phyloP scores from a whole-genome alignment of 2,797 vertebrate genomes.

The Linurgus olivaceus region DNA sequence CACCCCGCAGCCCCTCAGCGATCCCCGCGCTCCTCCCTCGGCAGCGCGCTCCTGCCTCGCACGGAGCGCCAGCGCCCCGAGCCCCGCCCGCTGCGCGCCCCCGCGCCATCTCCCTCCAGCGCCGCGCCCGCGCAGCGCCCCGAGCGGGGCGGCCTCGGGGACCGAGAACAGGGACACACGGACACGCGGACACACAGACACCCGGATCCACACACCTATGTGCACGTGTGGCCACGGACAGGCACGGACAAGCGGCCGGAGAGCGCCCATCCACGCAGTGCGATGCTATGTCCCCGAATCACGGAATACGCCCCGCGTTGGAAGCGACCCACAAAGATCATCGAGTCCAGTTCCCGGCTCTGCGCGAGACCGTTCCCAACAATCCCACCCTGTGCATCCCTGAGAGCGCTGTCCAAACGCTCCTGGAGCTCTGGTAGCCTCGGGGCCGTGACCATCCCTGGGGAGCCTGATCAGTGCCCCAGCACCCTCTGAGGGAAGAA shows the following conservation, averaged over 20 bases:
- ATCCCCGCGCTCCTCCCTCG: no score
- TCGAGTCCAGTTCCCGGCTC: background rate
- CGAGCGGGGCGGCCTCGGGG: background rate
- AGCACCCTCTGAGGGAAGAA: accelerated
- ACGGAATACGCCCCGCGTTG: accelerated
- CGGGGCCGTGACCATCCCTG: background rate
- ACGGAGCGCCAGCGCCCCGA: background rate
- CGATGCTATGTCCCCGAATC: background rate
- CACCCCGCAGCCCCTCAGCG: accelerated
- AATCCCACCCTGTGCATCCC: background rate
- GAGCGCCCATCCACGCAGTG: background rate
- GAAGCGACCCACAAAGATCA: background rate
- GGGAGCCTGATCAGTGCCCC: background rate
- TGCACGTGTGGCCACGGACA: background rate
- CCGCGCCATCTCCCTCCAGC: background rate
- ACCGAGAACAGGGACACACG: background rate
- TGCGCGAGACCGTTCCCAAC: no score
- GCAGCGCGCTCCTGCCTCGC: background rate
- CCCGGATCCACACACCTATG: no score
- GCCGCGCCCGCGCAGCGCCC: background rate
- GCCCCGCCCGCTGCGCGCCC: background rate
- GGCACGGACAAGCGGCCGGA: background rate
- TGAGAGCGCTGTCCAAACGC: background rate
- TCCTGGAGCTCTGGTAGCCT: background rate
- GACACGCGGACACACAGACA: background rate